A percentile compares a stretch with the other conserved stretches of the same genome.
These are phyloP conservation scores for Nowickia ferox DNA, from an alignment of 2,888 invertebrate genomes.

Conservation along the genomic window DNA sequence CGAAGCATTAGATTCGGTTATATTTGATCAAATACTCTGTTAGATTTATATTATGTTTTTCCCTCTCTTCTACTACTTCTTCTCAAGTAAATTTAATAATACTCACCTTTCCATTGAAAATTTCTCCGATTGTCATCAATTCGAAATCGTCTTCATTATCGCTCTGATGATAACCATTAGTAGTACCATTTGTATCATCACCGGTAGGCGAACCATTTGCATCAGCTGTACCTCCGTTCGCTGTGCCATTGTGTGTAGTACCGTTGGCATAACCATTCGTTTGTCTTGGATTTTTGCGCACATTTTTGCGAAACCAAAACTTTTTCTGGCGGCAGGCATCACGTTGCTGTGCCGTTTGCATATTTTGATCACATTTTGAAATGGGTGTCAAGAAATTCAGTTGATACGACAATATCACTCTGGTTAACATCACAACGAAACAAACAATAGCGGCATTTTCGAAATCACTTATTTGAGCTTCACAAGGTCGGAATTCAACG, in stretches of 20 bases:
- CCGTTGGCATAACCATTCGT: conserved; percentile 50
- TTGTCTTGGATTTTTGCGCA: conserved; percentile 83
- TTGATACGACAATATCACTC: conserved; percentile 97
- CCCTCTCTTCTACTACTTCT: background rate
- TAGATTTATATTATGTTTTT: background rate
- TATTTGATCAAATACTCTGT: too few relatives aligned
- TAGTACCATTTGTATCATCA: conserved; percentile 23
- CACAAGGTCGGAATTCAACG: conserved; percentile 99
- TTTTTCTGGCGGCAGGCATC: conserved; percentile 92
- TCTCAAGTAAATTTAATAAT: background rate
- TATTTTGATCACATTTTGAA: conserved; percentile 98
- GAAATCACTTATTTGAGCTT: conserved; percentile 99
- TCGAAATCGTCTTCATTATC: conserved; percentile 85
- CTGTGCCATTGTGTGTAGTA: conserved; percentile 45
- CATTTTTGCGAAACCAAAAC: conserved; percentile 96
- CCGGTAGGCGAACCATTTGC: conserved; percentile 30
- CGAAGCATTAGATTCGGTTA: too few relatives aligned
- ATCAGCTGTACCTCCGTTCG: conserved; percentile 50
- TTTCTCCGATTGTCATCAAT: conserved; percentile 95
- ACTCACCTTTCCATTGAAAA: conserved; percentile 92
- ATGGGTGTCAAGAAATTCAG: conserved; percentile 98
- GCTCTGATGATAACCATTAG: conserved; percentile 70
- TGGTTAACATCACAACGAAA: conserved; percentile 97
- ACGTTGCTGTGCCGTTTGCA: conserved; percentile 96
- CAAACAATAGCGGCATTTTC: conserved; percentile 99